Conservation (phyloP, 2,888 invertebrate genomes). For the Sabatieria punctata region DNA sequence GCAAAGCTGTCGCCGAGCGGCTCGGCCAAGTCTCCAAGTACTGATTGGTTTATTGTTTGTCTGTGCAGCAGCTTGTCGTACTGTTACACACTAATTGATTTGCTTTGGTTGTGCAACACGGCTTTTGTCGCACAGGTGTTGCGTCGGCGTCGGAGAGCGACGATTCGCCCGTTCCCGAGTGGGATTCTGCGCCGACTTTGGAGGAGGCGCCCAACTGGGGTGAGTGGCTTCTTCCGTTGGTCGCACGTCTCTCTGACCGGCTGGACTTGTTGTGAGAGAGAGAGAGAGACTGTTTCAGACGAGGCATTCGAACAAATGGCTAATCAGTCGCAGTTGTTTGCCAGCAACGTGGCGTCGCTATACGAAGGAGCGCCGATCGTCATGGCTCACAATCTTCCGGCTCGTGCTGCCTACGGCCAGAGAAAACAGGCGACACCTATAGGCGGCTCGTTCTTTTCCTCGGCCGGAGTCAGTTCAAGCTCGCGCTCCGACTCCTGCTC, state of each 20-base stretch:
- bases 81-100: no score
- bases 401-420: neutral
- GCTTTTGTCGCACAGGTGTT: no score
- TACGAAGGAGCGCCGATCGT: neutral
- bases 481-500: neutral
- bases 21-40: no score
- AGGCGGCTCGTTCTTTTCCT: no score
- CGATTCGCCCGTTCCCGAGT: slow-evolving; percentile 7
- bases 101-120: no score
- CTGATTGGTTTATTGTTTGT: no score
- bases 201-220: neutral
- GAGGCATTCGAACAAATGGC: neutral
- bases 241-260: neutral
- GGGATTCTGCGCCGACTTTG: slow-evolving; percentile 1
- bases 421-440: neutral
- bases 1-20: no score
- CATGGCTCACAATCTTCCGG: neutral
- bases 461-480: neutral
- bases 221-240: neutral
- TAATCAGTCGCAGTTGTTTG: neutral
- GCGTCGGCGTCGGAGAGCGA: slow-evolving; percentile 8
- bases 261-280: no score
- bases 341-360: neutral
- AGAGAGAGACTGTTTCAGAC: neutral
- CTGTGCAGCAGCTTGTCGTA: no score